Conservation (phyloP, 53 echinoderm and acorn worm genomes). For the Astropecten irregularis region DNA sequence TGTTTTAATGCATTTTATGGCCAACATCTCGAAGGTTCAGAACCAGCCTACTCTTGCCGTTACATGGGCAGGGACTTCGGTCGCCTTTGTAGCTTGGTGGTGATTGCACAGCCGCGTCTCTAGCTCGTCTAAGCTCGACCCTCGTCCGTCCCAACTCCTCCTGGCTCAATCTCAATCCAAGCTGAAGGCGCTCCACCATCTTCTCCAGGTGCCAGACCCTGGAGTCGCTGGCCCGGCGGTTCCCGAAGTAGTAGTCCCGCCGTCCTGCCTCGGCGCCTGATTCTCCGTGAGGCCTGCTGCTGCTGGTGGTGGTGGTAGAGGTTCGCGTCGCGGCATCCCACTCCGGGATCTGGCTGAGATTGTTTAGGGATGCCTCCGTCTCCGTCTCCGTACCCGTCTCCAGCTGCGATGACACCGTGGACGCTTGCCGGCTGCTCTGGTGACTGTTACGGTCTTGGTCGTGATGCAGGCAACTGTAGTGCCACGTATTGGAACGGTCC, state of each 20-base stretch:
- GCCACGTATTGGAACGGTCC: conserved; percentile 27
- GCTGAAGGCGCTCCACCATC: conserved; percentile 64
- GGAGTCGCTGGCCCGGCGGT: conserved; percentile 16
- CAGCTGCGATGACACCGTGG: too few relatives aligned
- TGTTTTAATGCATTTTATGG: too few relatives aligned
- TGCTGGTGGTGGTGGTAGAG: background rate
- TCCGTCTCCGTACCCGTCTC: too few relatives aligned
- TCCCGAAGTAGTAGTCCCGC: conserved; percentile 7
- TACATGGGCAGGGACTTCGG: too few relatives aligned
- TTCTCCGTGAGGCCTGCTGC: background rate
- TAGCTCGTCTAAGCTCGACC: conserved; percentile 53
- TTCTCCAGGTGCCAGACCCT: conserved; percentile 67
- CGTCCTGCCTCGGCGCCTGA: background rate
- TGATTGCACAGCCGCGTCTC: too few relatives aligned
- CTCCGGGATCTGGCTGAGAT: conserved; percentile 43
- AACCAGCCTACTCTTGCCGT: too few relatives aligned
- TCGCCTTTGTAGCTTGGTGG: too few relatives aligned
- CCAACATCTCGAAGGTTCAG: too few relatives aligned
- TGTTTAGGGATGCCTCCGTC: too few relatives aligned
- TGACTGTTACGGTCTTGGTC: background rate
- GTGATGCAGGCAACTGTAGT: too few relatives aligned
- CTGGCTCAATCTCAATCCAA: conserved; percentile 59
- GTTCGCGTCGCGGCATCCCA: background rate
- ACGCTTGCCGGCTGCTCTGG: too few relatives aligned
- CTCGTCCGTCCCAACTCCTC: conserved; percentile 67